phyloP scores from a whole-genome alignment of 2,797 vertebrate species.

The Anas bahamensis region DNA sequence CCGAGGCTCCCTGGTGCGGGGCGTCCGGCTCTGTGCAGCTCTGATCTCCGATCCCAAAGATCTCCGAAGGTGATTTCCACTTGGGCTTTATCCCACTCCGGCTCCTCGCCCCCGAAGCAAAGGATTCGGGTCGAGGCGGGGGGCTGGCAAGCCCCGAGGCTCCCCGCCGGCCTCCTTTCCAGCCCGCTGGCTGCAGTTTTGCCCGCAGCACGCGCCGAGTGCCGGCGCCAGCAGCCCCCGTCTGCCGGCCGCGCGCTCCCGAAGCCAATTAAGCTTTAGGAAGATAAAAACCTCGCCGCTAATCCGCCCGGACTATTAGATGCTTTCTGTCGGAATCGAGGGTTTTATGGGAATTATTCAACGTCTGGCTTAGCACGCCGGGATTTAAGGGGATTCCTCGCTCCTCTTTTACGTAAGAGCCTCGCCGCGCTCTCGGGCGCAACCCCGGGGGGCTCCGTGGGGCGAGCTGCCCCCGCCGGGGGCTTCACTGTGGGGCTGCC shows the following conservation, averaged over 20 bases:
- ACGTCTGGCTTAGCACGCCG: not conserved
- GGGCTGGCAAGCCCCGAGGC: not conserved
- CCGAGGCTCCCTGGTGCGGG: too few relatives aligned
- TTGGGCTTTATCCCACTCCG: not conserved
- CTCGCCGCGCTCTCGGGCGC: not conserved
- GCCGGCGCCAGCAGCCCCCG: not conserved
- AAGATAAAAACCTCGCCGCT: not conserved
- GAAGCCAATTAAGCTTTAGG: not conserved
- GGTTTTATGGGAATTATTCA: constrained; percentile 1
- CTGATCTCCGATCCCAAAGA: not conserved
- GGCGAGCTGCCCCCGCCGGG: not conserved
- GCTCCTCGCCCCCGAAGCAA: not conserved
- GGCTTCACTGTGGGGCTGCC: not conserved
- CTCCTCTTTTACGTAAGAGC: constrained; percentile 15
- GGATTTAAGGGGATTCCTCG: constrained; percentile 20
- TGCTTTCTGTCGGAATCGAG: not conserved
- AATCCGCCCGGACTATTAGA: not conserved
- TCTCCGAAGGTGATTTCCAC: not conserved
- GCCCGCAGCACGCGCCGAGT: not conserved
- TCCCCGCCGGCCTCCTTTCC: not conserved
- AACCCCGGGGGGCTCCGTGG: not conserved
- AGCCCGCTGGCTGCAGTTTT: not conserved
- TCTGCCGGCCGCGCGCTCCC: not conserved
- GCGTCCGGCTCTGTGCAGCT: not conserved
- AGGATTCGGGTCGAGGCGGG: not conserved